Percentiles rank a stretch among this genome's conserved stretches.
Evolutionary conservation across 2,888 invertebrate species (phyloP).

Genomic region (Ichneumoninae sp.): DNA sequence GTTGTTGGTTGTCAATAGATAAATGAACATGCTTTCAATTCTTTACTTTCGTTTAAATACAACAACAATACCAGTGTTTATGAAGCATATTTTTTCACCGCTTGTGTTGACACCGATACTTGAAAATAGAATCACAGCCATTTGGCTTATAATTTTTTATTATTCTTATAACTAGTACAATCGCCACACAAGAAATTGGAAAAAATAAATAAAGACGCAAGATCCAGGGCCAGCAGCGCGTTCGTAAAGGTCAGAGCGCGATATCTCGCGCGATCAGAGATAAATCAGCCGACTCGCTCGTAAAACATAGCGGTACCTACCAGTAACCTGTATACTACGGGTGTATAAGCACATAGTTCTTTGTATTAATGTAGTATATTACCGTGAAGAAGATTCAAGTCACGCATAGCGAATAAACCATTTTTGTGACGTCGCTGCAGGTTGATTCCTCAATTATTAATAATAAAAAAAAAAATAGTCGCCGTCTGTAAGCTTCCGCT

Average conservation of each 20-base stretch:
- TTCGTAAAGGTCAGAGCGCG: slow-evolving; percentile 68
- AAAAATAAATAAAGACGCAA: slow-evolving; percentile 47
- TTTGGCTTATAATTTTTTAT: background rate
- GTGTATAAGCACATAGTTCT: slow-evolving; percentile 24
- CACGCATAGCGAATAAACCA: slow-evolving; percentile 33
- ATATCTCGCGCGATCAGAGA: slow-evolving; percentile 69
- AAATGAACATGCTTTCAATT: too few species aligned
- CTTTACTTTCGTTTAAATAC: too few species aligned
- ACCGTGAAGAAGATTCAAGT: background rate
- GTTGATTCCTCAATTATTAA: slow-evolving; percentile 19
- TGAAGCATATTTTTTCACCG: too few species aligned
- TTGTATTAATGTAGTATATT: slow-evolving; percentile 45
- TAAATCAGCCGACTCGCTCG: slow-evolving; percentile 68
- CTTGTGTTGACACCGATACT: background rate
- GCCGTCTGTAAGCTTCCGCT: slow-evolving; percentile 10
- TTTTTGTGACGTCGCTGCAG: slow-evolving; percentile 20
- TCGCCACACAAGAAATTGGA: slow-evolving; percentile 1
- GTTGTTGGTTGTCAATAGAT: background rate
- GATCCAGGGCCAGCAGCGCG: slow-evolving; percentile 41
- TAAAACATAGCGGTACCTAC: slow-evolving; percentile 68
- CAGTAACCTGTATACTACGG: slow-evolving; percentile 50
- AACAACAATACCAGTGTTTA: too few species aligned
- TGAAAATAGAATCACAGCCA: background rate
- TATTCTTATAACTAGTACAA: background rate
- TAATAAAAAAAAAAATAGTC: slow-evolving; percentile 1